Evolutionary conservation across 2,888 invertebrate genomes (phyloP).

Genomic region (Iphiclides podalirius): DNA sequence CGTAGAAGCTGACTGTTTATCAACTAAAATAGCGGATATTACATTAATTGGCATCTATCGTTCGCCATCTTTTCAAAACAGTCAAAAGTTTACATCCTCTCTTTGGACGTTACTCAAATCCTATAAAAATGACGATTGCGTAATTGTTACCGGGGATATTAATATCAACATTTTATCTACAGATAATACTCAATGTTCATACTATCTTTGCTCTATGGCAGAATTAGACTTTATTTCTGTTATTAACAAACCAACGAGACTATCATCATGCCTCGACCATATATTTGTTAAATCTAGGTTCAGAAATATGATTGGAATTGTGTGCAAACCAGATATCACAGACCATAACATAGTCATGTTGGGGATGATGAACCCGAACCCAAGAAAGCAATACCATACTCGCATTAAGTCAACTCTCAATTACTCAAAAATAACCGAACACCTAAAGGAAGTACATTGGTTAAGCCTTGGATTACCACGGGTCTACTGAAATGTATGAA

Average conservation of each 20-base stretch:
- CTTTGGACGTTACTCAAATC: neutral
- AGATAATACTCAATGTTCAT: neutral
- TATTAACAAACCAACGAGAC: neutral
- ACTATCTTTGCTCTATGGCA: neutral
- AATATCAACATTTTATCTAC: neutral
- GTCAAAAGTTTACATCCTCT: neutral
- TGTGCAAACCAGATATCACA: neutral
- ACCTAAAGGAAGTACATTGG: neutral
- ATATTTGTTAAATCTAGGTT: neutral
- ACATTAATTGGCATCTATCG: neutral
- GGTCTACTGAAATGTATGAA: neutral
- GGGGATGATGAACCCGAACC: neutral
- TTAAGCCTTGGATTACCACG: conserved; percentile 6
- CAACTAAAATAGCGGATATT: neutral
- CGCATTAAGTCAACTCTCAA: neutral
- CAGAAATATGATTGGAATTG: neutral
- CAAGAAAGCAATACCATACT: neutral
- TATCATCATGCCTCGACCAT: neutral
- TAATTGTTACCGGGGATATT: neutral
- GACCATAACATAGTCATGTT: conserved; percentile 1
- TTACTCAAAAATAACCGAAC: neutral
- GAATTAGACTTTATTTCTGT: neutral
- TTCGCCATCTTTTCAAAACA: neutral
- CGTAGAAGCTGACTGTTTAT: neutral
- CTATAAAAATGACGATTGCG: neutral